These are phyloP conservation scores for Sepioteuthis lessoniana DNA, from an alignment of 2,888 invertebrate species.

Conservation along the genomic window DNA sequence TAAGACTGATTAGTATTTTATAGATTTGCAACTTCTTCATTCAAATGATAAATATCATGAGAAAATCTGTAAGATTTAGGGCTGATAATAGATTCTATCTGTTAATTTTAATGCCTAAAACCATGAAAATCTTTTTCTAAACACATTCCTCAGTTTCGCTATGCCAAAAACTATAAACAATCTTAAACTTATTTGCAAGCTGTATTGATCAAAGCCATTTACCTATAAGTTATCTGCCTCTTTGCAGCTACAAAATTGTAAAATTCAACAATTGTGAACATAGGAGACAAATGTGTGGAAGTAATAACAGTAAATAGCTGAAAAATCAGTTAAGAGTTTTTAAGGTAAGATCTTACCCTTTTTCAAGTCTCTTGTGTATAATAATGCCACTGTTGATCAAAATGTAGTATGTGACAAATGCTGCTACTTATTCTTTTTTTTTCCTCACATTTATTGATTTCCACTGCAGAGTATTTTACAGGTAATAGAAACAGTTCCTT, in stretches of 20 bases:
- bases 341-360: slow-evolving; percentile 39
- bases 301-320: slow-evolving; percentile 39
- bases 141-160: slow-evolving; percentile 18
- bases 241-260: slow-evolving; percentile 43
- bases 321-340: slow-evolving; percentile 20
- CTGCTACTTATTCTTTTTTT: background rate
- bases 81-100: no score
- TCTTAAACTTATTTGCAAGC: background rate
- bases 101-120: background rate
- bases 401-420: background rate
- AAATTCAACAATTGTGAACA: slow-evolving; percentile 35
- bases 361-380: slow-evolving; percentile 33
- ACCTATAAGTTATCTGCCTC: slow-evolving; percentile 43
- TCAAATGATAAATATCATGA: background rate
- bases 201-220: background rate
- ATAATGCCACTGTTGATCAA: slow-evolving; percentile 33
- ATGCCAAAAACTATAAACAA: slow-evolving; percentile 18
- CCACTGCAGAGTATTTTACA: background rate
- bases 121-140: background rate
- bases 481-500: background rate
- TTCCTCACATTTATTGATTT: background rate
- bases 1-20: background rate
- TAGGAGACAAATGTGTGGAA: slow-evolving; percentile 16
- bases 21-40: background rate
- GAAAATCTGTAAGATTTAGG: background rate